Base-by-base conservation (phyloP, 2,797 vertebrate species). In the Moxostoma hubbsi region DNA sequence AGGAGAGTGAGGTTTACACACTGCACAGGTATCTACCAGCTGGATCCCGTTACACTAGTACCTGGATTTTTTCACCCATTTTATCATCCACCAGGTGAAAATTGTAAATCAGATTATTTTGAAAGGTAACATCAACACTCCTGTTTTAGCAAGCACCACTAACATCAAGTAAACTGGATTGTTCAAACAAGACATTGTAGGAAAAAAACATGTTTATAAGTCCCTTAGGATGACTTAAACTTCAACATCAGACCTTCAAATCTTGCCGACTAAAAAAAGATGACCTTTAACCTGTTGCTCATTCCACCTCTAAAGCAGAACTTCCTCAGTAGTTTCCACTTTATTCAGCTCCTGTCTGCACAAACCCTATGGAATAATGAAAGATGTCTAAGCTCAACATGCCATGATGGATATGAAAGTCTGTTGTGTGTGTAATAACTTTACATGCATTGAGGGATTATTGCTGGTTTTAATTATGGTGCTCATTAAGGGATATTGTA, bases 301-400 rank as follows among this genome's bases (percentile, higher is more conserved):
- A 95, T 95, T 95, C 94, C 90, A 94, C 94, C 94, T 95, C 94
- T 95, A 94, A 93, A 94, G 94, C 93, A 92, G 93, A 94, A 93
- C 92, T 91, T 90, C 95, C 94, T 92, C 93, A 93, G 94, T 93
- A 59, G 67, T 64, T 50, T 57, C 45, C 67, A 43, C 43, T 61
- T 62, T 68, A 59, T 62, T 62, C 77, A 63, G 12, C 3, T 77
- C 72, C 67, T 68, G 83, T 85, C 62, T 11, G 49, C 16, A 54
- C 45, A 74, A 82, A 81, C 85, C 55, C 89, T 89, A 88, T 88
- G 92, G 90, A n/a, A n/a, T n/a, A n/a, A n/a, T n/a, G n/a, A n/a
- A n/a, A n/a, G n/a, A n/a, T 84, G 88, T 90, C 92, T 90, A 92
- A 93, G 79, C 87, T 92, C 93, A 94, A 85, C 77, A 77, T 70